Evolutionary conservation across 2,113 vertebrate species (phyloP), one percentile per base, ranked within the genome.

Genomic region (Anguilla rostrata): DNA sequence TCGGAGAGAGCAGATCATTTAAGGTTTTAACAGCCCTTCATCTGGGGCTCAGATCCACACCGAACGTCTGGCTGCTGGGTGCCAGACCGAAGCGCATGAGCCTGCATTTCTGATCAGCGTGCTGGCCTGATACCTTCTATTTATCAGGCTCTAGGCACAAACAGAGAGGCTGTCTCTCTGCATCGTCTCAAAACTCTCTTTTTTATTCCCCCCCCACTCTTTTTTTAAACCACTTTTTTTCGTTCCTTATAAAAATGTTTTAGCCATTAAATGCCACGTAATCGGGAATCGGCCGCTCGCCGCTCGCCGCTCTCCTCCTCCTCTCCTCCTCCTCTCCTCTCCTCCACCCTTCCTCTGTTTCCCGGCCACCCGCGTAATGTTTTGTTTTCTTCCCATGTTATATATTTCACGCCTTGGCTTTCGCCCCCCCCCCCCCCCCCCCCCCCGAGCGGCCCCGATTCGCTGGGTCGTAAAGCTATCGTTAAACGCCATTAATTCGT

Each of bases 401-500:
- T 88, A 89, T 90, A 87, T 91, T 90, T 92, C 87, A 92, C 92
- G 91, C 89, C 91, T 87, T 91, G 90, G 92, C 90, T 80, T 93
- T 90, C 88, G 90, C 84, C 71, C 90, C 87, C 34, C 34, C 34
- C 34, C 86, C 86, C 34, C 34, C 34, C 84, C 71, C 90, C 87
- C 34, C 34, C 34, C 34, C 86, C 86, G 90, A 91, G 87, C 88
- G 91, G 91, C 49, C 91, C 4, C 90, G 83, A 83, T 86, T 88
- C 87, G 84, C 92, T 85, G 86, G 93, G 89, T 94, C 92, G 94
- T 95, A 94, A 95, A 94, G 90, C 94, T 93, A 92, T 95, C 94
- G 95, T 95, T 93, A 94, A 91, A 91, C 90, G 91, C 92, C 91
- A 93, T 92, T 92, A 93, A 94, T 91, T 92, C 94, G 93, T 89